Percentiles rank a stretch among this genome's conserved stretches.
Conservation (phyloP, 2,888 invertebrate species). For the Drosophila stalkeri region DNA sequence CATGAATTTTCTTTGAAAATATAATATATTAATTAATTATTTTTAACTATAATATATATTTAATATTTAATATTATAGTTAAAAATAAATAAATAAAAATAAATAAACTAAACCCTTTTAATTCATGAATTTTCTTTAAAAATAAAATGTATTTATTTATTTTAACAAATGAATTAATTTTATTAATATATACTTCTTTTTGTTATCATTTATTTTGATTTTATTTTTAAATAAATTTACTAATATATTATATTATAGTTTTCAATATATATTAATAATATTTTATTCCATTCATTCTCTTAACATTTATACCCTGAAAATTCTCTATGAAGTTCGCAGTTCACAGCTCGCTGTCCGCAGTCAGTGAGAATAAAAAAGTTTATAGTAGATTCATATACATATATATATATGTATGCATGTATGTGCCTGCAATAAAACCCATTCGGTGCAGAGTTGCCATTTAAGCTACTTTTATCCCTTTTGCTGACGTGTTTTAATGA, state of each 20-base stretch:
- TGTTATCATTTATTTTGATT: background rate
- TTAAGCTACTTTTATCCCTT: conserved; percentile 48
- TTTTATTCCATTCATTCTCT: background rate
- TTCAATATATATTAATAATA: background rate
- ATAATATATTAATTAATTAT: no score
- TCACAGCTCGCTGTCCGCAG: background rate
- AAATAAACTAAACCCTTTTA: no score
- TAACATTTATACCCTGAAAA: conserved; percentile 9
- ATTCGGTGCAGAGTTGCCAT: conserved; percentile 35
- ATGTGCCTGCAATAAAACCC: conserved; percentile 24
- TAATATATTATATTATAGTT: background rate
- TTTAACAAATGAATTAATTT: background rate
- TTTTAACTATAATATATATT: no score
- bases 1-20: no score
- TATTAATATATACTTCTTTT: background rate
- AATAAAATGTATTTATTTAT: background rate
- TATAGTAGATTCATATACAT: conserved; percentile 9
- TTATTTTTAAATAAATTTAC: background rate
- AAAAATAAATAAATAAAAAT: no score
- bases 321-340: conserved; percentile 4
- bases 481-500: conserved; percentile 71
- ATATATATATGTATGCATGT: conserved; percentile 14
- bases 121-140: background rate
- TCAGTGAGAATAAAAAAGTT: conserved; percentile 34
- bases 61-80: no score